phyloP scores from a whole-genome alignment of 2,888 invertebrate genomes.

The Apodemia zela region DNA sequence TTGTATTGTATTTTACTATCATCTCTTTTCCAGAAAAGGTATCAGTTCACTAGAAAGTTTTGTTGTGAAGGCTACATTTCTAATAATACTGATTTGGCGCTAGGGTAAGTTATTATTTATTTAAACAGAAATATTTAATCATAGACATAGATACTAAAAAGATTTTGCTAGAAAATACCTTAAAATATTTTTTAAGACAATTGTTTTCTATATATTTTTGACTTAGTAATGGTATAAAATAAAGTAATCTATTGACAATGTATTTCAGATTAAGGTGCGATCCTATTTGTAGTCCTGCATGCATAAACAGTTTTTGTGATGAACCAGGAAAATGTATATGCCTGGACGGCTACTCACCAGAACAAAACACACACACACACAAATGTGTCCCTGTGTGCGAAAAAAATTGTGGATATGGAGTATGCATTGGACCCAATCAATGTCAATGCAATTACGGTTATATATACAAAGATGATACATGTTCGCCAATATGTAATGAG shows the following conservation, averaged over 20 bases:
- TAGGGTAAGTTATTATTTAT: conserved; percentile 22
- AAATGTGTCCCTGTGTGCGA: conserved; percentile 34
- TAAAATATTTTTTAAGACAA: too few species aligned
- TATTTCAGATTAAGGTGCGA: conserved; percentile 36
- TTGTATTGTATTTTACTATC: too few species aligned
- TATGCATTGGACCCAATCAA: conserved; percentile 43
- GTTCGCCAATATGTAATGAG: conserved; percentile 54
- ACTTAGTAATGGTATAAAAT: too few species aligned
- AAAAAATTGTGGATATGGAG: conserved; percentile 35
- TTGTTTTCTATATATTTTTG: too few species aligned
- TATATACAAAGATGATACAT: conserved; percentile 35
- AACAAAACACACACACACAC: conserved; percentile 16
- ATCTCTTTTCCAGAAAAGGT: conserved; percentile 23
- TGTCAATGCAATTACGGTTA: conserved; percentile 50
- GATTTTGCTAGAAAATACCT: too few species aligned
- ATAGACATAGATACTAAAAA: too few species aligned
- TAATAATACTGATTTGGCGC: conserved; percentile 10
- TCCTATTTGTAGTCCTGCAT: conserved; percentile 44
- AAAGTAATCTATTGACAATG: background rate
- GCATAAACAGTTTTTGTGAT: conserved; percentile 41
- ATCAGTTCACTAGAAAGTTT: conserved; percentile 16
- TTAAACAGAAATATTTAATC: too few species aligned
- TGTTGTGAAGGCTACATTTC: conserved; percentile 36
- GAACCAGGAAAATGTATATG: conserved; percentile 40
- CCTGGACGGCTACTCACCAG: conserved; percentile 30